A percentile compares a stretch with the other conserved stretches of the same genome.
Conservation (phyloP, 2,797 vertebrate species). For the Rhinoraja longicauda region DNA sequence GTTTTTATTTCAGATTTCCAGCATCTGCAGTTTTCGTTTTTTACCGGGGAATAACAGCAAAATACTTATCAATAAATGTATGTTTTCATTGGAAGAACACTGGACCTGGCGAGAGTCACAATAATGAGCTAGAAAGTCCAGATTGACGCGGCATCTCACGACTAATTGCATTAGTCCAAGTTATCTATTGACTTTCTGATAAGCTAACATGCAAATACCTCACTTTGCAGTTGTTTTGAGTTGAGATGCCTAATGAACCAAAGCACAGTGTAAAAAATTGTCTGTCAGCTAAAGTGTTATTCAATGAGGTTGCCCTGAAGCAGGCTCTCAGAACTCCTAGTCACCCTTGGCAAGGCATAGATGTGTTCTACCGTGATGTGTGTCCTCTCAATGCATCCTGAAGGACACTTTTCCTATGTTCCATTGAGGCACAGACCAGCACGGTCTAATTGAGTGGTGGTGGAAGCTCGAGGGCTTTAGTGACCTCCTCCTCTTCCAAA, state of each 20-base stretch:
- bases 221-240: background rate
- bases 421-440: background rate
- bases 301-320: constrained; percentile 13
- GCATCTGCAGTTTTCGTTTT: too few relatives aligned
- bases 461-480: background rate
- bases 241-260: background rate
- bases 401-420: constrained; percentile 4
- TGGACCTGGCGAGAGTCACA: background rate
- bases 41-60: too few relatives aligned
- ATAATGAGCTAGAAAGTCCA: background rate
- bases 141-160: background rate
- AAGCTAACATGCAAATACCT: background rate
- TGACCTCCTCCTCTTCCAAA: background rate
- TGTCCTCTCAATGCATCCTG: constrained; percentile 2
- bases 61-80: too few relatives aligned
- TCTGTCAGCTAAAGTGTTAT: constrained; percentile 12
- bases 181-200: background rate
- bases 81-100: background rate
- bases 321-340: constrained; percentile 5
- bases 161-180: background rate
- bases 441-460: constrained; percentile 19
- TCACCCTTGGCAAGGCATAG: background rate
- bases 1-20: too few relatives aligned
- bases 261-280: background rate
- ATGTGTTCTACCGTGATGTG: constrained; percentile 4